Evolutionary conservation across 2,888 invertebrate genomes (phyloP).

Genomic region (Schizaphis graminum): DNA sequence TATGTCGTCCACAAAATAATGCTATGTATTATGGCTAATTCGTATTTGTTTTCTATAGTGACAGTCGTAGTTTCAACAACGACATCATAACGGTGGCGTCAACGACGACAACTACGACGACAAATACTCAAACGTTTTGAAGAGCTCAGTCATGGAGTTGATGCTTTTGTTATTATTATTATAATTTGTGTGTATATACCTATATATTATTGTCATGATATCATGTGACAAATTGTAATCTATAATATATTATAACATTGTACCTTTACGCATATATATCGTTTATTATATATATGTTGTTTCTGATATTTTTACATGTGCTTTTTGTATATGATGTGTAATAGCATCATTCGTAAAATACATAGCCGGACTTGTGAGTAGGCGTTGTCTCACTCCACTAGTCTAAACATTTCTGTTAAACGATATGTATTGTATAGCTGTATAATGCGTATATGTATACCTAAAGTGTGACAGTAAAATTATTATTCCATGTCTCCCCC

Average conservation of each 20-base stretch:
- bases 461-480: neutral
- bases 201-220: neutral
- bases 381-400: neutral
- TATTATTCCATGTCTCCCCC: neutral
- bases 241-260: neutral
- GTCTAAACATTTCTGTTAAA: neutral
- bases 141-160: neutral
- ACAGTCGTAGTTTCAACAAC: neutral
- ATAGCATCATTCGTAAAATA: neutral
- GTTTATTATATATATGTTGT: neutral
- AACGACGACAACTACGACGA: neutral
- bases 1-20: neutral
- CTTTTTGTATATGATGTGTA: neutral
- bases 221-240: neutral
- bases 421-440: neutral
- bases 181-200: neutral
- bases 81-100: neutral
- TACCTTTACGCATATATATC: neutral
- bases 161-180: neutral
- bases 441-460: neutral
- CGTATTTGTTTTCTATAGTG: constrained; percentile 6
- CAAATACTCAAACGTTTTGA: constrained; percentile 1
- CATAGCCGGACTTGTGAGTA: neutral
- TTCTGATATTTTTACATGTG: neutral
- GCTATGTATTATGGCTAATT: neutral